Percentiles rank a stretch among this genome's conserved stretches.
Conservation (phyloP, 2,888 invertebrate species). For the Thymelicus acteon region DNA sequence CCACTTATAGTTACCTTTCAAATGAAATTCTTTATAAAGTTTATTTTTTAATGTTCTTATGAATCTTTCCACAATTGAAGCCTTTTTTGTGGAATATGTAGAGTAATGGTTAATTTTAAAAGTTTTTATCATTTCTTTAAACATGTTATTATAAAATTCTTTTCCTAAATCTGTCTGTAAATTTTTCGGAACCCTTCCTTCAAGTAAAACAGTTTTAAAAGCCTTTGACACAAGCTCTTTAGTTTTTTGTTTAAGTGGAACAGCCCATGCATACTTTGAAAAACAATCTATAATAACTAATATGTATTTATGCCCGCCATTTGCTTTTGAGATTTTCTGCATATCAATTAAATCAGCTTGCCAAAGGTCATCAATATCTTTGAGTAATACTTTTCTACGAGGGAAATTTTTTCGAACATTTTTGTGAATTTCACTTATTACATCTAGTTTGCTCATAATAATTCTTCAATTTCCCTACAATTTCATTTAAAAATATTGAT, state of each 20-base stretch:
- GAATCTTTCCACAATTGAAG: constrained; percentile 40
- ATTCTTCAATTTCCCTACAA: too few species aligned
- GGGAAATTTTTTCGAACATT: constrained; percentile 33
- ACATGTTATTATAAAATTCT: constrained; percentile 40
- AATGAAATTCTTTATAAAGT: constrained; percentile 30
- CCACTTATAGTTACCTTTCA: constrained; percentile 38
- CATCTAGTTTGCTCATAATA: background rate
- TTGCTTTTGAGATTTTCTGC: background rate
- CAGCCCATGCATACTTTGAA: constrained; percentile 6
- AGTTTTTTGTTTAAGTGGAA: constrained; percentile 9
- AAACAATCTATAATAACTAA: constrained; percentile 5
- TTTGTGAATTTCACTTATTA: background rate
- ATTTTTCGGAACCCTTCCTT: background rate
- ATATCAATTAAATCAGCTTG: constrained; percentile 58
- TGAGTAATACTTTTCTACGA: constrained; percentile 53
- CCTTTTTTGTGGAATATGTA: constrained; percentile 38
- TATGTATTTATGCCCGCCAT: background rate
- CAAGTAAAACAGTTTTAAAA: constrained; percentile 4
- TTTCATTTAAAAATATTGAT: too few species aligned
- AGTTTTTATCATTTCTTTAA: constrained; percentile 11
- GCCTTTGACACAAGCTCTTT: constrained; percentile 14
- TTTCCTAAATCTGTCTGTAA: constrained; percentile 20
- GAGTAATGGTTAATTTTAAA: constrained; percentile 37
- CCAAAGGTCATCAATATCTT: constrained; percentile 63
- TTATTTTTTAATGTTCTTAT: constrained; percentile 40